These are phyloP conservation scores for Choloepus hoffmanni DNA, from an alignment of 2,113 vertebrate genomes.

Conservation along the genomic window DNA sequence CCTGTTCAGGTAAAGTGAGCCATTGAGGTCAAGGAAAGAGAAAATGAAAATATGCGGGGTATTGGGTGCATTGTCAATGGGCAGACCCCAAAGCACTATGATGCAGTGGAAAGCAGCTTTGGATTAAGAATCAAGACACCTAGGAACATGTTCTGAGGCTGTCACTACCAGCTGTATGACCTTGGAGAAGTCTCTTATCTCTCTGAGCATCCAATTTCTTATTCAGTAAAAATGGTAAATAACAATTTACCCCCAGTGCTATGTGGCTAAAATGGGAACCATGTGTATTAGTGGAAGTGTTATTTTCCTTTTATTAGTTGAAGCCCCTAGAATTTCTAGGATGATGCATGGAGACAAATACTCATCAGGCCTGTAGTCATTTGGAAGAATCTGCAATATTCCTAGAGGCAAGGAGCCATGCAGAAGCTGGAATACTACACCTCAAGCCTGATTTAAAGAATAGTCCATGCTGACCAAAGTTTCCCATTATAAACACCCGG, in stretches of 20 bases:
- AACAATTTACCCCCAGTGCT: not conserved
- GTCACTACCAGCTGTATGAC: not conserved
- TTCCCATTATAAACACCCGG: not conserved
- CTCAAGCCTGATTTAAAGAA: not conserved
- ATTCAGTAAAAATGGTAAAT: not conserved
- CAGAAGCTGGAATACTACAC: not conserved
- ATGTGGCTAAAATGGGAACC: not conserved
- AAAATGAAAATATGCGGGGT: not conserved
- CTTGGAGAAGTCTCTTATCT: not conserved
- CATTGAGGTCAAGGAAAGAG: not conserved
- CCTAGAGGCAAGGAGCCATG: not conserved
- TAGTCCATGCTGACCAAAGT: not conserved
- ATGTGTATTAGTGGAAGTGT: fast-evolving
- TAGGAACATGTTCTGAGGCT: not conserved
- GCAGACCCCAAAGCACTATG: not conserved
- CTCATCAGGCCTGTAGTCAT: not conserved
- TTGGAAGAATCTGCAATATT: not conserved
- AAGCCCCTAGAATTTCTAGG: not conserved
- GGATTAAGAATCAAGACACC: not conserved
- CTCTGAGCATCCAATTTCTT: not conserved
- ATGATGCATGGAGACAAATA: not conserved
- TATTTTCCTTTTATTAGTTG: not conserved
- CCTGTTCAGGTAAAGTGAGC: not conserved
- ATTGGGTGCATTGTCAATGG: not conserved
- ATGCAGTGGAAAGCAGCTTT: not conserved